Evolutionary conservation across 2,888 invertebrate genomes (phyloP), one percentile per base, ranked within the genome.

Genomic region (Ischnus inquisitorius): DNA sequence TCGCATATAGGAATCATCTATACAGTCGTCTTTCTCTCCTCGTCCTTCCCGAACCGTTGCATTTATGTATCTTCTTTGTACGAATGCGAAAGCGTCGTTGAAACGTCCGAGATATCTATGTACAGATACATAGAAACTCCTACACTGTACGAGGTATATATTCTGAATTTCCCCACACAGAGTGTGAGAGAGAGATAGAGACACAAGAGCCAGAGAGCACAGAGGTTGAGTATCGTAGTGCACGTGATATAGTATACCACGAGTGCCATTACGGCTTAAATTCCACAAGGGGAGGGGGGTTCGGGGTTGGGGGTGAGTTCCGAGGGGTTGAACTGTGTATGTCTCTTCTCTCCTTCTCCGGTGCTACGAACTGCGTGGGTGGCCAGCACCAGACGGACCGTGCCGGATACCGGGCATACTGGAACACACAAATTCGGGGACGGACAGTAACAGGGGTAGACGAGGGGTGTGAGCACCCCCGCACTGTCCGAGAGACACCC

Each of bases 251-350:
- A 82, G 79, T 84, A 65, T 60, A 84, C 77, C 68, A 51, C 82
- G 64, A 79, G 85, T 83, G 75, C 79, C 79, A 86, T 86, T 82
- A 82, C 79, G 81, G 83, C 82, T 86, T 85, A 83, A 83, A 86
- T 86, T 86, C 83, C 85, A 86, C 34, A 67, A 34, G 51, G 57
- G 65, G 10, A 16, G 34, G 28, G 57, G 68, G 12, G 4, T n/a
- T n/a, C n/a, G 12, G 28, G 5, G 64, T 28, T 19, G 43, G 65
- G 71, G 62, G 54, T 60, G 77, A 71, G 67, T 74, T 57, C 83
- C 65, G 51, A 65, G 76, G 71, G 76, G 16, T 62, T 60, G 39
- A 43, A 43, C 67, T 79, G 48, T 60, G 65, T 74, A 46, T 64
- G 43, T 54, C 28, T 76, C 48, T 28, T 64, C 10, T 72, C 77